These are phyloP conservation scores for Trichonephila inaurata DNA, from an alignment of 1,140 invertebrate species.

Conservation along the genomic window DNA sequence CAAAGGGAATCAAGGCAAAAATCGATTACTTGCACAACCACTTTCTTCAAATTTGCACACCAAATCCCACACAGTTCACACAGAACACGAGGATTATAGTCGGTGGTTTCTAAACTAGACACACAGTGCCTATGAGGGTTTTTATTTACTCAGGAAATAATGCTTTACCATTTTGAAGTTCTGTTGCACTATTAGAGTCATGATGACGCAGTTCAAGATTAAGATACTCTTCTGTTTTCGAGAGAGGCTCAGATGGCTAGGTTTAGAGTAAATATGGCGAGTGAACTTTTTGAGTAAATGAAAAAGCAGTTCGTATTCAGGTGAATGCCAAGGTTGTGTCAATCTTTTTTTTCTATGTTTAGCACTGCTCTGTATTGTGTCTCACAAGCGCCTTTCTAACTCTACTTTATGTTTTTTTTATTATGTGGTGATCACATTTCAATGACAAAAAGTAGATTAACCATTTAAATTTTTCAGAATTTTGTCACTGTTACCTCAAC, in stretches of 20 bases:
- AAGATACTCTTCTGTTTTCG: background rate
- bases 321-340: background rate
- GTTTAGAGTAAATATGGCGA: background rate
- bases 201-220: background rate
- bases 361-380: too few relatives aligned
- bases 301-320: background rate
- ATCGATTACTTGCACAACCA: background rate
- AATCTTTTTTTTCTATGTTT: background rate
- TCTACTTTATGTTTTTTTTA: too few relatives aligned
- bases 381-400: too few relatives aligned
- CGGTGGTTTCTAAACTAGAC: background rate
- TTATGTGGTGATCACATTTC: too few relatives aligned
- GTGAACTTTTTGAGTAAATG: background rate
- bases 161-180: background rate
- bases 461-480: too few relatives aligned
- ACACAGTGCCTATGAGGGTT: background rate
- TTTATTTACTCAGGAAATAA: background rate
- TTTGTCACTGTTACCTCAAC: too few relatives aligned
- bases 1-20: background rate
- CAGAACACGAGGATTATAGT: background rate
- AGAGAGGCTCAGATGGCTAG: background rate
- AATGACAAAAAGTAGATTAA: too few relatives aligned
- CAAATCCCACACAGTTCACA: background rate
- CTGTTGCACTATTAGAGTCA: background rate
- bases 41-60: background rate